phyloP scores from a whole-genome alignment of 2,888 invertebrate species.

The Leptopterna dolabrata region DNA sequence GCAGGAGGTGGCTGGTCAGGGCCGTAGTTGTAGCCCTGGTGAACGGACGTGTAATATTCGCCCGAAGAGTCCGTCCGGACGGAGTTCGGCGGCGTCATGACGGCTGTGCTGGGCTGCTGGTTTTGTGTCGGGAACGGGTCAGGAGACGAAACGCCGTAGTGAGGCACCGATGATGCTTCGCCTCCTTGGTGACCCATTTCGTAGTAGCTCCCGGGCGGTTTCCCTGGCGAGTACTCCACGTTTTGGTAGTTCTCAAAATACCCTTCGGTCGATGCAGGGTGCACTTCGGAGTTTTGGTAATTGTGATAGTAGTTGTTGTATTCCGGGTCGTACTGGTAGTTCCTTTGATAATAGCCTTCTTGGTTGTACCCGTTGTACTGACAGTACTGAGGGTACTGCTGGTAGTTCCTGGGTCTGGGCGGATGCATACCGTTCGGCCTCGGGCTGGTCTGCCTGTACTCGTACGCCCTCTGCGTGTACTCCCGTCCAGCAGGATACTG shows the following conservation, averaged over 20 bases:
- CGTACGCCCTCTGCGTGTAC: constrained; percentile 40
- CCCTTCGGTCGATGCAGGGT: constrained; percentile 64
- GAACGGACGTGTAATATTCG: constrained; percentile 77
- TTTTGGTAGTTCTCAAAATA: constrained; percentile 65
- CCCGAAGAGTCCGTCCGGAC: constrained; percentile 72
- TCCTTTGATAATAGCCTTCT: constrained; percentile 68
- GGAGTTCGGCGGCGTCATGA: constrained; percentile 74
- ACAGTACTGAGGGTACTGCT: constrained; percentile 61
- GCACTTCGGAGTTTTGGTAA: constrained; percentile 64
- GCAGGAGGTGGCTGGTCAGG: constrained; percentile 65
- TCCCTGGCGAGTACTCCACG: constrained; percentile 63
- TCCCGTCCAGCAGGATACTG: constrained; percentile 46
- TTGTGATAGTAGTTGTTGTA: constrained; percentile 57
- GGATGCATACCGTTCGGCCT: constrained; percentile 57
- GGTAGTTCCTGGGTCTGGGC: constrained; percentile 45
- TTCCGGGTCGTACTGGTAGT: constrained; percentile 63
- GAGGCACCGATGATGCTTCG: constrained; percentile 70
- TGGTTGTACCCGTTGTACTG: constrained; percentile 68
- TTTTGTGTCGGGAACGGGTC: constrained; percentile 69
- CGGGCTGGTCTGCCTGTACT: constrained; percentile 55
- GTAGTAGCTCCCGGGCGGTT: constrained; percentile 71
- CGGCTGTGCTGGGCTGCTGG: constrained; percentile 69
- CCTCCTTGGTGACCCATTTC: constrained; percentile 69
- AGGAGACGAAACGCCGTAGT: constrained; percentile 67
- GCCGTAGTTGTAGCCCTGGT: constrained; percentile 73